Conservation (phyloP, 2,888 invertebrate genomes). For the Dicranocentrus wangi region DNA sequence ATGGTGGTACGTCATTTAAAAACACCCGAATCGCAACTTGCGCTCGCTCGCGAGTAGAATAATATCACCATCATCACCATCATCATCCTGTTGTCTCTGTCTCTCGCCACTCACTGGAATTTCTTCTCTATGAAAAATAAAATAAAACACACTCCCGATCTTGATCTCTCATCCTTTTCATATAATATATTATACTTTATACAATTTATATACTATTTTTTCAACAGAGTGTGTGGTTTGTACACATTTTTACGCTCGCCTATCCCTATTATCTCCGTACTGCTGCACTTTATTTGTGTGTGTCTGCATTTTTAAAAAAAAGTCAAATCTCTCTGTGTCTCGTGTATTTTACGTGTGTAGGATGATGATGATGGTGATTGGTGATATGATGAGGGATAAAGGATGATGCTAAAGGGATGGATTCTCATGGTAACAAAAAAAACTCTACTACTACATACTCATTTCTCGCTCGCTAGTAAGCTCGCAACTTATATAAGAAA, state of each 20-base stretch:
- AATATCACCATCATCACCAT: background rate
- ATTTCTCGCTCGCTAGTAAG: background rate
- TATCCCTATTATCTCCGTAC: background rate
- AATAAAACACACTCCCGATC: constrained; percentile 14
- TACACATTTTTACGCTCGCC: background rate
- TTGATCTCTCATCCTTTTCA: constrained; percentile 29
- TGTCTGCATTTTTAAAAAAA: constrained; percentile 9
- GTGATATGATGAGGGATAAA: background rate
- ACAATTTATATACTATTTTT: background rate
- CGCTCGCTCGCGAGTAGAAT: too few relatives aligned
- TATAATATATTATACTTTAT: background rate
- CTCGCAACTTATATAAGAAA: background rate
- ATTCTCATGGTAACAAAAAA: constrained; percentile 22
- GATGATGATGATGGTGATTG: constrained; percentile 12
- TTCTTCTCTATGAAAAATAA: constrained; percentile 28
- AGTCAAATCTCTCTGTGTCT: background rate
- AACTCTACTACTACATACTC: background rate
- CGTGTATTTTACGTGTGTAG: constrained; percentile 19
- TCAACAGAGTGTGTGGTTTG: background rate
- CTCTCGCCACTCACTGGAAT: constrained; percentile 53
- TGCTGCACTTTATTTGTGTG: background rate
- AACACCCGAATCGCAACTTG: constrained; percentile 16
- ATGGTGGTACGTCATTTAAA: constrained; percentile 28
- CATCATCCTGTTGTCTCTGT: constrained; percentile 10
- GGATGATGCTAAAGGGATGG: background rate